A percentile compares a stretch with the other conserved stretches of the same genome.
These are phyloP conservation scores for Pyrocephalus nanus DNA, from an alignment of 2,797 vertebrate genomes.

Conservation along the genomic window DNA sequence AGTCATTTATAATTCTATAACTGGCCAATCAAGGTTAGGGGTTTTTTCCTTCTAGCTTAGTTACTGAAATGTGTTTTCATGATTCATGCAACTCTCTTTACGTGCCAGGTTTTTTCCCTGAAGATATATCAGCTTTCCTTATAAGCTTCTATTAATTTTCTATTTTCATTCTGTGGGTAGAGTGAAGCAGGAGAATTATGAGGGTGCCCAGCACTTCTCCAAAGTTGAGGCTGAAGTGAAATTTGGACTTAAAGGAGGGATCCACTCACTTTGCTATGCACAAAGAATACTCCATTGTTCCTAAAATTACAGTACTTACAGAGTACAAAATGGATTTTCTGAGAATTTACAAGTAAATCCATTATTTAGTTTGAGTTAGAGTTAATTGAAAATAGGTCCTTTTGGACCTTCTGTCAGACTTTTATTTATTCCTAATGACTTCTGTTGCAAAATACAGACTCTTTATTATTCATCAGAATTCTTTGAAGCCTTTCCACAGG, in stretches of 20 bases:
- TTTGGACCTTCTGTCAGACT: constrained; percentile 37
- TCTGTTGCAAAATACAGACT: constrained; percentile 38
- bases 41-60: background rate
- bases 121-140: constrained; percentile 13
- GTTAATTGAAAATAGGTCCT: constrained; percentile 52
- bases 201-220: background rate
- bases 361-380: constrained; percentile 50
- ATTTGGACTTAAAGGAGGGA: background rate
- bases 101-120: background rate
- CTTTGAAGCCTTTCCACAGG: constrained; percentile 13
- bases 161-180: background rate
- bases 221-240: background rate
- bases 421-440: constrained; percentile 41
- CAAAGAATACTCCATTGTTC: constrained; percentile 1
- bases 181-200: constrained; percentile 38
- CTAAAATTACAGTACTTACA: constrained; percentile 16
- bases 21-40: background rate
- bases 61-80: constrained; percentile 31
- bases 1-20: constrained; percentile 37
- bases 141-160: constrained; percentile 14
- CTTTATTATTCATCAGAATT: constrained; percentile 36
- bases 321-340: constrained; percentile 20
- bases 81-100: constrained; percentile 16
- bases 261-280: background rate
- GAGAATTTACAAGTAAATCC: constrained; percentile 48